phyloP scores from a whole-genome alignment of 2,113 vertebrate genomes.

The Peromyscus maniculatus region DNA sequence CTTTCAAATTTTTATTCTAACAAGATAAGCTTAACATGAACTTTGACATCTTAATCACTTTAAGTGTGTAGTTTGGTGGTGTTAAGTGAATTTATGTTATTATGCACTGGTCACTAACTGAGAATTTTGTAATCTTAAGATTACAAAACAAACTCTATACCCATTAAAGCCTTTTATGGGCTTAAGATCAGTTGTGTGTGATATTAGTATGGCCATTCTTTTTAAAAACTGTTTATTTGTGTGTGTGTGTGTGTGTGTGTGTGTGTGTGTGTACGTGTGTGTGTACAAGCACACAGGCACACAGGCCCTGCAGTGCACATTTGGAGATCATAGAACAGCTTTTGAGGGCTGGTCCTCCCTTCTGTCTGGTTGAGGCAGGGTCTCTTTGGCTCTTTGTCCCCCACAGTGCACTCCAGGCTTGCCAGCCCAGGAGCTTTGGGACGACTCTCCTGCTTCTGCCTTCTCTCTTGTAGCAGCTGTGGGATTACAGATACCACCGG shows the following conservation, averaged over 20 bases:
- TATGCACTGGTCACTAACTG: neutral
- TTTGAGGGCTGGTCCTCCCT: neutral
- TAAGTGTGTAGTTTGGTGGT: too few relatives aligned
- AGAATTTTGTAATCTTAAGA: neutral
- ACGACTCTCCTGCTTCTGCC: neutral
- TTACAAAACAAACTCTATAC: neutral
- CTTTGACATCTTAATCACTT: neutral
- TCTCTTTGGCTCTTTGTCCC: neutral
- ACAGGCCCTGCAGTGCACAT: neutral
- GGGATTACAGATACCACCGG: neutral
- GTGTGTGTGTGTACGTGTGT: neutral
- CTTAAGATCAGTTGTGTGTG: constrained; percentile 22
- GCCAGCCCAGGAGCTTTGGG: neutral
- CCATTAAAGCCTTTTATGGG: neutral
- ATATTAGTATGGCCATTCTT: neutral
- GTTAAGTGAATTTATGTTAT: neutral
- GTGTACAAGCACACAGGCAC: neutral
- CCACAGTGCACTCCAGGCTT: neutral
- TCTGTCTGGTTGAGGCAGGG: neutral
- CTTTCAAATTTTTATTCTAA: constrained; percentile 26
- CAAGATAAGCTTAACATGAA: neutral
- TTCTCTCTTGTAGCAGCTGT: neutral
- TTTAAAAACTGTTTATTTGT: neutral
- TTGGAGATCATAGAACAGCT: neutral
- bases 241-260: neutral